Evolutionary conservation across 2,888 invertebrate genomes (phyloP), one percentile per base, ranked within the genome.

Genomic region (Microchrysa polita): DNA sequence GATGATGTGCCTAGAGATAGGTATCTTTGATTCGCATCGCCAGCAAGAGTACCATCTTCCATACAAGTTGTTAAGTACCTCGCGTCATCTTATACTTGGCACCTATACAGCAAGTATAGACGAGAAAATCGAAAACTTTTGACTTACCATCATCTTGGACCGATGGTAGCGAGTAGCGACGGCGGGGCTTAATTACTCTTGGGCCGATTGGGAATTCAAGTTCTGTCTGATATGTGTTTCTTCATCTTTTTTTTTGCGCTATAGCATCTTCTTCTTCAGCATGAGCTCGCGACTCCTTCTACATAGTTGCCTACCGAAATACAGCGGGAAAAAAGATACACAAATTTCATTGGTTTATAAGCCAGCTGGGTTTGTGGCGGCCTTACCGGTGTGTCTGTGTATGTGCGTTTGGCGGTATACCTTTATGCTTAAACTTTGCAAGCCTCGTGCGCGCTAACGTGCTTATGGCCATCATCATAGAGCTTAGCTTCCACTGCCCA

Each of bases 281-380:
- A 5, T 52, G n/a, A 10, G 55, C 55, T 1, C 23, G n/a, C 16
- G 18, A 20, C 63, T 63, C 63, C 42, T 42, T 16, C 16, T 34
- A n/a, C n/a, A n/a, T n/a, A 18, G 18, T 63, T 69, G 18, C 18
- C 53, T 18, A 34, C 27, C 27, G 27, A 34, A 34, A 34, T 34
- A 34, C 27, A 34, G 27, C n/a, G n/a, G 7, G 7, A 34, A 34
- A 34, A 34, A 34, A 34, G 27, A 34, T 34, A 34, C 27, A 34
- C 27, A 69, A 55, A 69, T 69, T 72, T 72, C 44, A 59, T 60
- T 60, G 60, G 42, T 27, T 27, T n/a, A n/a, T n/a, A n/a, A n/a
- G 1, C 60, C 9, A 22, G 48, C 22, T n/a, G 12, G 10, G 1
- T n/a, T 7, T 14, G 16, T 52, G 14, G 18, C 16, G 10, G 59